Conservation (phyloP, 2,797 vertebrate genomes). For the Balearica regulorum region DNA sequence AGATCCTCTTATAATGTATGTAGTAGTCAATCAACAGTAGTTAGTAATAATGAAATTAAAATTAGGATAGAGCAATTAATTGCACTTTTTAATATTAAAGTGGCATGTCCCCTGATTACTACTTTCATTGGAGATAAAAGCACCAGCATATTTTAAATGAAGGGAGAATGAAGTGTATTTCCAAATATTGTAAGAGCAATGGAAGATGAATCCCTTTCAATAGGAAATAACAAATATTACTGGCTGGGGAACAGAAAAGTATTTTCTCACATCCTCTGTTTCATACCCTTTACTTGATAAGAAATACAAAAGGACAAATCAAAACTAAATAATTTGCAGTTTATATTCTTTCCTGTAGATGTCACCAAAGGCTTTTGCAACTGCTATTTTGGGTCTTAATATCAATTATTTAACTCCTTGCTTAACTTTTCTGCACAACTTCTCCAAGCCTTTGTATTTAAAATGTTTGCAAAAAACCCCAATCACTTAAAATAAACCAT, state of each 20-base stretch:
- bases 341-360: constrained; percentile 30
- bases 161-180: neutral
- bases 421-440: neutral
- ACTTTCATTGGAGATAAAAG: neutral
- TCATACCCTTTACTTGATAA: neutral
- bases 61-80: neutral
- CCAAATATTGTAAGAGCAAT: neutral
- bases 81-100: neutral
- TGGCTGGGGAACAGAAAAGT: neutral
- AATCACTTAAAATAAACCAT: neutral
- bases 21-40: neutral
- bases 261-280: neutral
- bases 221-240: neutral
- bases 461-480: neutral
- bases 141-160: neutral
- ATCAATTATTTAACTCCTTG: neutral
- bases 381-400: neutral
- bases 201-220: neutral
- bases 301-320: neutral
- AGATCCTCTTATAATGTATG: neutral
- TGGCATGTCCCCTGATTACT: neutral
- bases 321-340: neutral
- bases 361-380: constrained; percentile 10
- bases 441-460: neutral
- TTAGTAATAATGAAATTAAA: neutral